Evolutionary conservation across 2,113 vertebrate genomes (phyloP).

Genomic region (Pseudopodoces humilis): DNA sequence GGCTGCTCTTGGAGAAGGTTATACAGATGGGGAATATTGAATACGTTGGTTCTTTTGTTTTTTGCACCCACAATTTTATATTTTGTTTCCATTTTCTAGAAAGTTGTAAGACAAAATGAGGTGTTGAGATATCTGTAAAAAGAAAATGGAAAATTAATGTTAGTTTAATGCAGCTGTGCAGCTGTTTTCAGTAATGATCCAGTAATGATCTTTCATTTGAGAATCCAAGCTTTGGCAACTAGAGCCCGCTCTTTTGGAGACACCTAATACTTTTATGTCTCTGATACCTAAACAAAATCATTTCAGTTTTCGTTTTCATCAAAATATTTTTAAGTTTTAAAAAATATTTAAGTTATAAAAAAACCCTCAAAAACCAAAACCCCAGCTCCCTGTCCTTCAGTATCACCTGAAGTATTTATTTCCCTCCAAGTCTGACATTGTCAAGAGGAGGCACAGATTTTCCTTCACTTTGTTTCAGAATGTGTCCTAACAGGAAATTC

Average conservation of each 20-base stretch:
- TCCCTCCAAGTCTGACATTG: not conserved
- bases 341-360: not conserved
- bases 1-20: not conserved
- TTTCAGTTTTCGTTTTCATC: not conserved
- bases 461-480: not conserved
- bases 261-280: not conserved
- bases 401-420: not conserved
- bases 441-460: not conserved
- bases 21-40: not conserved
- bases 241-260: not conserved
- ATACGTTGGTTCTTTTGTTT: not conserved
- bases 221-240: not conserved
- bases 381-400: rapidly evolving
- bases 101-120: not conserved
- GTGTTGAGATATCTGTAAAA: not conserved
- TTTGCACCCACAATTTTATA: not conserved
- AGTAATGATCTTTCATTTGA: not conserved
- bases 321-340: not conserved
- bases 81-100: not conserved
- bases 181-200: not conserved
- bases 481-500: not conserved
- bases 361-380: rapidly evolving
- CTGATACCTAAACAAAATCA: not conserved
- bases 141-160: not conserved
- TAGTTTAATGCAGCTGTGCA: not conserved